Percentiles rank a stretch among this genome's conserved stretches.
These are phyloP conservation scores for Clarias magur DNA, from an alignment of 2,113 vertebrate genomes.

Conservation along the genomic window DNA sequence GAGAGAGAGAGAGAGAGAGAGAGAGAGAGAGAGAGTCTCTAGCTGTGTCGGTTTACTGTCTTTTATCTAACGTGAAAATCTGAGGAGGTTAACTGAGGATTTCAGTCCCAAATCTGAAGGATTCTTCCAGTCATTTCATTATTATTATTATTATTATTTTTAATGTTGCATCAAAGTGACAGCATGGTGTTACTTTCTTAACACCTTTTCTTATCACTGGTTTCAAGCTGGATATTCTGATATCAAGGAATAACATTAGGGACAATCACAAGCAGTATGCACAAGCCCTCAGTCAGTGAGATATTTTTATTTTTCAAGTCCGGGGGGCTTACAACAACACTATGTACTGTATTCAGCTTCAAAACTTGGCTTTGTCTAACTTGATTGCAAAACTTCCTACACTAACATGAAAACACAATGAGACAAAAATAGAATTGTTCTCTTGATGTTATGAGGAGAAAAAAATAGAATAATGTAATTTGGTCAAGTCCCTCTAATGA, in stretches of 20 bases:
- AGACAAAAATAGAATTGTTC: conserved; percentile 28
- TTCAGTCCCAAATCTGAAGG: background rate
- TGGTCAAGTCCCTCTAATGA: background rate
- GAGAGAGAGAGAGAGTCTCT: conserved; percentile 2
- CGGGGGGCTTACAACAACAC: background rate
- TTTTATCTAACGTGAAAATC: conserved; percentile 5
- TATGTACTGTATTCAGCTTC: background rate
- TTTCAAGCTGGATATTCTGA: background rate
- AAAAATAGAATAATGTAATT: background rate
- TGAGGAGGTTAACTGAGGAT: background rate
- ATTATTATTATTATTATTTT: background rate
- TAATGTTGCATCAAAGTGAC: background rate
- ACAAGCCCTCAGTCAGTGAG: background rate
- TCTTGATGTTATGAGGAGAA: conserved; percentile 8
- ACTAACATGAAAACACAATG: conserved; percentile 28
- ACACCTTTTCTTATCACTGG: background rate
- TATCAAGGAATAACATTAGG: background rate
- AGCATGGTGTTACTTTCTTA: background rate
- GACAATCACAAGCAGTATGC: background rate
- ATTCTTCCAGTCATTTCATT: background rate
- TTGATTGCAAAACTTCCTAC: conserved; percentile 23
- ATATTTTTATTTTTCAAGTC: background rate
- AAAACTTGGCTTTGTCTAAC: conserved; percentile 1
- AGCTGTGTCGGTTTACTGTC: background rate
- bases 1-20: background rate